A percentile compares a stretch with the other conserved stretches of the same genome.
Evolutionary conservation across 2,888 invertebrate genomes (phyloP).

Genomic region (Molanna angustata): DNA sequence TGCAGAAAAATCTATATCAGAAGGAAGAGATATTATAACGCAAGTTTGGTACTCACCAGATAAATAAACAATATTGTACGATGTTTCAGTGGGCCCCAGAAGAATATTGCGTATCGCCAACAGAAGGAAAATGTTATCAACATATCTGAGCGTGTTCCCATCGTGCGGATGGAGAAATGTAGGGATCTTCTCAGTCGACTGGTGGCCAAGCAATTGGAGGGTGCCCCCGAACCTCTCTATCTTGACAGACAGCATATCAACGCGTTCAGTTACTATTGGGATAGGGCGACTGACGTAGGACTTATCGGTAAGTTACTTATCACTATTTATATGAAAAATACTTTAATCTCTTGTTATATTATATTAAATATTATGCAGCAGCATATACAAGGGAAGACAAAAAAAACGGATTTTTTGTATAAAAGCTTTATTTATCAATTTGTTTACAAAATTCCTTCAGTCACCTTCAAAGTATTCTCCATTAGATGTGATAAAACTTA

Average conservation of each 20-base stretch:
- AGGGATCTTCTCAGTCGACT: conserved; percentile 36
- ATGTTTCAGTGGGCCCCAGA: conserved; percentile 29
- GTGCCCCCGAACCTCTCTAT: conserved; percentile 57
- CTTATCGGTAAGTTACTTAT: conserved; percentile 58
- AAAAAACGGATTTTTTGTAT: no score
- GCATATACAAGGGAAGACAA: no score
- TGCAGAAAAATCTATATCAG: no score
- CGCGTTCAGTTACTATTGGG: conserved; percentile 94
- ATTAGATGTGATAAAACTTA: no score
- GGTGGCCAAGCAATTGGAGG: conserved; percentile 31
- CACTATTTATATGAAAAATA: background rate
- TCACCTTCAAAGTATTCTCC: no score
- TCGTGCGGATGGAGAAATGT: conserved; percentile 61
- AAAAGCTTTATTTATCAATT: no score
- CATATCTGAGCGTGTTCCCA: conserved; percentile 60
- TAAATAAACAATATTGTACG: no score
- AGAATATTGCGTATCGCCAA: conserved; percentile 33
- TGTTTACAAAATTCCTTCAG: no score
- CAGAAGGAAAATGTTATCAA: conserved; percentile 51
- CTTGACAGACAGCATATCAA: conserved; percentile 62
- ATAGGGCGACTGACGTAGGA: conserved; percentile 83
- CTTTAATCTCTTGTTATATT: no score
- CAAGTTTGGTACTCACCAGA: no score
- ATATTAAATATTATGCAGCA: no score
- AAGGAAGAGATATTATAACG: no score